These are phyloP conservation scores for Himantopus leucocephalus DNA, from an alignment of 2,113 vertebrate species.

Conservation along the genomic window DNA sequence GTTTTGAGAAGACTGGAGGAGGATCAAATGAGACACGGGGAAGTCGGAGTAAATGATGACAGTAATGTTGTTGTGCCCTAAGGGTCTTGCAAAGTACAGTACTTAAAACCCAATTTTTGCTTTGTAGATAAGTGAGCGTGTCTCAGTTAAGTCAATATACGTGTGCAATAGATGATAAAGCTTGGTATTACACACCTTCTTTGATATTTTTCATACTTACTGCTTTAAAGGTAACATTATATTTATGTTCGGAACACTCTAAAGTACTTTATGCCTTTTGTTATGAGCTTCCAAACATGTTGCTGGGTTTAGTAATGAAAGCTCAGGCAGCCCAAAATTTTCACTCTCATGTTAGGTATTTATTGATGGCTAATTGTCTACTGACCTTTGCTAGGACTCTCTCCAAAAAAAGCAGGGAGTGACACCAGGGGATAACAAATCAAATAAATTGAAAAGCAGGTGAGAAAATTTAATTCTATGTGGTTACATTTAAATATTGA, in stretches of 20 bases:
- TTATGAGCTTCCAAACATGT: background rate
- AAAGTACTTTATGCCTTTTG: background rate
- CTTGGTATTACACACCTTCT: conserved; percentile 36
- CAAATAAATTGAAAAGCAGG: background rate
- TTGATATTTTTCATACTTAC: conserved; percentile 43
- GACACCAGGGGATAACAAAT: background rate
- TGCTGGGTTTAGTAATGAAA: background rate
- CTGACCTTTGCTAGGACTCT: conserved; percentile 40
- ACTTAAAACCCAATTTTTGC: conserved; percentile 63
- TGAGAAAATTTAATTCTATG: background rate
- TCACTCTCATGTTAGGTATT: background rate
- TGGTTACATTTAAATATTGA: background rate
- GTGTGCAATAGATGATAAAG: conserved; percentile 35
- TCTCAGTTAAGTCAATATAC: conserved; percentile 43
- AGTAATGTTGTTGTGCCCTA: conserved; percentile 53
- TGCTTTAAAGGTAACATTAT: conserved; percentile 33
- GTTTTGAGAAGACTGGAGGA: background rate
- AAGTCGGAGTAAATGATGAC: conserved; percentile 24
- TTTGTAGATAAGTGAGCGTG: conserved; percentile 59
- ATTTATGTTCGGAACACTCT: background rate
- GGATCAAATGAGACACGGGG: background rate
- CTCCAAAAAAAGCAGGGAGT: background rate
- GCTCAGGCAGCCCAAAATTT: background rate
- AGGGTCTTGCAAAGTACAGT: conserved; percentile 50
- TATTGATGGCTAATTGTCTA: conserved; percentile 32